Percentiles rank a stretch among this genome's conserved stretches.
Conservation (phyloP, 2,888 invertebrate species). For the Scaptomyza tumidula region DNA sequence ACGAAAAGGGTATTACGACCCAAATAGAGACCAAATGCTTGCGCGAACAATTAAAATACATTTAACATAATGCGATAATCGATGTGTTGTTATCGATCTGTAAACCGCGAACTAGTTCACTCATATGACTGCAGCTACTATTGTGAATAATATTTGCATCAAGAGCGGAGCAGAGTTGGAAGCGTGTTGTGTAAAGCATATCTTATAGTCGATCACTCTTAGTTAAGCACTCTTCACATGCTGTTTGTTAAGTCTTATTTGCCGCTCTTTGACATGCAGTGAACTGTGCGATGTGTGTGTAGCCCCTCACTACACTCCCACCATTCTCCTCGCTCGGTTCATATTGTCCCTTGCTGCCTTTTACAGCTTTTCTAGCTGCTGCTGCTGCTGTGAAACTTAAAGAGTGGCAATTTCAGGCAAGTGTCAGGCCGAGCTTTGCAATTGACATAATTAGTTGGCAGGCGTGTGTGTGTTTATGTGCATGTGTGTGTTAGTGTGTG, state of each 20-base stretch:
- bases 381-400: conserved; percentile 42
- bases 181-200: background rate
- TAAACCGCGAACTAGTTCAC: background rate
- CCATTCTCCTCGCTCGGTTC: background rate
- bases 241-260: conserved; percentile 25
- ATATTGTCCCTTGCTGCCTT: background rate
- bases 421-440: conserved; percentile 57
- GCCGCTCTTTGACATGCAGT: conserved; percentile 45
- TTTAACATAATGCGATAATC: background rate
- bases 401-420: conserved; percentile 54
- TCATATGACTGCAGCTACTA: background rate
- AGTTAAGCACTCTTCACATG: conserved; percentile 3
- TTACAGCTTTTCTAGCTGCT: conserved; percentile 3
- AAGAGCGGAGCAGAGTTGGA: background rate
- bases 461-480: conserved; percentile 6
- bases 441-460: conserved; percentile 69
- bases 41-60: too few relatives aligned
- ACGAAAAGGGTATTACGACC: background rate
- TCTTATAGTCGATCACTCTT: background rate
- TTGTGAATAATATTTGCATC: background rate
- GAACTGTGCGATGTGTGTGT: conserved; percentile 30
- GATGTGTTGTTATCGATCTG: background rate
- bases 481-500: conserved; percentile 15
- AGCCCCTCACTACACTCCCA: background rate
- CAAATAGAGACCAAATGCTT: too few relatives aligned